Conservation (phyloP, 2,113 vertebrate genomes). For the Pygoscelis antarcticus region DNA sequence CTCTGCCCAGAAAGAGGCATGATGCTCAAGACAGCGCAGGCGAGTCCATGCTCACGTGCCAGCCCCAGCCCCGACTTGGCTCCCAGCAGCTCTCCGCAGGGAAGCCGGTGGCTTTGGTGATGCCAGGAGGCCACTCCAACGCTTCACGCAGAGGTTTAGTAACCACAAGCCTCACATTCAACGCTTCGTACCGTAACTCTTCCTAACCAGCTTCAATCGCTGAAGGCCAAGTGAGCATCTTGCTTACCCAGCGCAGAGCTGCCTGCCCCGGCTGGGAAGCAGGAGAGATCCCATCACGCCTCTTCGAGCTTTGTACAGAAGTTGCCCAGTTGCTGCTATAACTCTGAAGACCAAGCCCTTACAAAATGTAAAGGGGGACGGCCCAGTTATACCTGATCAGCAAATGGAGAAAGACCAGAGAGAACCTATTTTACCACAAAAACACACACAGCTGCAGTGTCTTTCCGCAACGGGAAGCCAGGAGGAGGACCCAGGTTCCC, state of each 20-base stretch:
- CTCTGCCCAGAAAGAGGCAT: neutral
- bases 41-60: fast-evolving
- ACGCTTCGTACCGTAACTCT: fast-evolving
- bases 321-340: fast-evolving
- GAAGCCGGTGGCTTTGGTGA: fast-evolving
- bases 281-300: fast-evolving
- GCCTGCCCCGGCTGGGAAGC: neutral
- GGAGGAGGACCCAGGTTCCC: neutral
- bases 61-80: fast-evolving
- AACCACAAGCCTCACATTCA: neutral
- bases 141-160: neutral
- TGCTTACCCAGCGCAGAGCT: neutral
- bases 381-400: neutral
- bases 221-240: neutral
- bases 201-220: neutral
- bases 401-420: neutral
- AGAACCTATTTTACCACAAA: neutral
- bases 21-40: neutral
- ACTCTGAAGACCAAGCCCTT: neutral
- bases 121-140: neutral
- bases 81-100: neutral
- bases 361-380: fast-evolving
- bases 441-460: neutral
- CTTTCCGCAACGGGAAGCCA: fast-evolving
- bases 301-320: neutral